Evolutionary conservation across 2,113 vertebrate genomes (phyloP).

Genomic region (Melozone crissalis): DNA sequence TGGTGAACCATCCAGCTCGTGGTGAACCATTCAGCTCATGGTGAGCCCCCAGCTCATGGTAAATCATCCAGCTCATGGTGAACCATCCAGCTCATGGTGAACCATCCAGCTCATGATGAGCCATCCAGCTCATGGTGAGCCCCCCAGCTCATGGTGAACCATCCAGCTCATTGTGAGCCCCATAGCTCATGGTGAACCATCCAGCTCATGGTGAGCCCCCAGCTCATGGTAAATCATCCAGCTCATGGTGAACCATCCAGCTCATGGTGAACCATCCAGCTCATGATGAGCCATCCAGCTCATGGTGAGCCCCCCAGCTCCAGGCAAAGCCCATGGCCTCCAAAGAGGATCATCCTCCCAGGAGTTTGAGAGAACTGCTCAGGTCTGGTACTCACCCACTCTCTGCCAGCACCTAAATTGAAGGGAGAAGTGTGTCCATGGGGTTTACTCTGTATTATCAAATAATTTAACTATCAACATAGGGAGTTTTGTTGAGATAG

Average conservation of each 20-base stretch:
- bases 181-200: accelerated
- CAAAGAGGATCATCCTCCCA: not conserved
- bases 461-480: not conserved
- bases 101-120: accelerated
- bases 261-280: accelerated
- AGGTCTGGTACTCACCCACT: not conserved
- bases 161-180: accelerated
- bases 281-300: accelerated
- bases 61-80: not conserved
- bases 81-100: accelerated
- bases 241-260: accelerated
- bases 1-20: not conserved
- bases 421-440: not conserved
- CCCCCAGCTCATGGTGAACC: accelerated
- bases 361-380: not conserved
- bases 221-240: accelerated
- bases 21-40: too few species aligned
- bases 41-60: too few species aligned
- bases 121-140: accelerated
- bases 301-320: not conserved
- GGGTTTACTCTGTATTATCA: not conserved
- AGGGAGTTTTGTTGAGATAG: not conserved
- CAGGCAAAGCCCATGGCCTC: not conserved
- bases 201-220: accelerated
- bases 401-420: not conserved